Conservation (phyloP, 2,888 invertebrate genomes). For the Monopis laevigella region DNA sequence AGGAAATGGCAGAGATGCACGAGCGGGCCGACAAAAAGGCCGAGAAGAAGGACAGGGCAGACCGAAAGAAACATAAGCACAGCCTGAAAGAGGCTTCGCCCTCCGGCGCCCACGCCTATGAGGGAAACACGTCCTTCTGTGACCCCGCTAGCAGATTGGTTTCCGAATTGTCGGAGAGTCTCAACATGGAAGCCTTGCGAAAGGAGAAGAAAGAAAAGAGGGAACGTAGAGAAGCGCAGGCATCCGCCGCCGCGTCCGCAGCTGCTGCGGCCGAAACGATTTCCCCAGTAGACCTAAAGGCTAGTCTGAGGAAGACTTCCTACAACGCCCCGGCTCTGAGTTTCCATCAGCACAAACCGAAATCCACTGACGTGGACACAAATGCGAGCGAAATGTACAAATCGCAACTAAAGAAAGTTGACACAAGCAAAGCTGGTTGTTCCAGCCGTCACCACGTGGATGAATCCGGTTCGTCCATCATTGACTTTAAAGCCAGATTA, state of each 20-base stretch:
- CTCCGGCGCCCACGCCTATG: constrained; percentile 27
- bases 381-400: constrained; percentile 65
- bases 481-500: constrained; percentile 85
- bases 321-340: constrained; percentile 23
- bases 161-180: constrained; percentile 85
- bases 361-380: constrained; percentile 27
- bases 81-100: constrained; percentile 61
- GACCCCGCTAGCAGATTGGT: constrained; percentile 85
- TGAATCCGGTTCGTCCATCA: constrained; percentile 70
- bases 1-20: constrained; percentile 59
- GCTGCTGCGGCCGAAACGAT: constrained; percentile 33
- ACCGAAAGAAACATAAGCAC: constrained; percentile 67
- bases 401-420: constrained; percentile 79
- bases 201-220: constrained; percentile 29
- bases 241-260: constrained; percentile 12
- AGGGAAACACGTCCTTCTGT: constrained; percentile 45
- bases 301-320: constrained; percentile 53
- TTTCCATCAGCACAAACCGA: constrained; percentile 28
- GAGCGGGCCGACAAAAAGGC: constrained; percentile 55
- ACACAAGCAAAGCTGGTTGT: constrained; percentile 69
- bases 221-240: no score
- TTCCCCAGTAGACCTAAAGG: constrained; percentile 58
- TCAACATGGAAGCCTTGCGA: constrained; percentile 71
- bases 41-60: constrained; percentile 83
- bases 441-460: constrained; percentile 65